Conservation (phyloP, 2,888 invertebrate species). For the Pocota personata region DNA sequence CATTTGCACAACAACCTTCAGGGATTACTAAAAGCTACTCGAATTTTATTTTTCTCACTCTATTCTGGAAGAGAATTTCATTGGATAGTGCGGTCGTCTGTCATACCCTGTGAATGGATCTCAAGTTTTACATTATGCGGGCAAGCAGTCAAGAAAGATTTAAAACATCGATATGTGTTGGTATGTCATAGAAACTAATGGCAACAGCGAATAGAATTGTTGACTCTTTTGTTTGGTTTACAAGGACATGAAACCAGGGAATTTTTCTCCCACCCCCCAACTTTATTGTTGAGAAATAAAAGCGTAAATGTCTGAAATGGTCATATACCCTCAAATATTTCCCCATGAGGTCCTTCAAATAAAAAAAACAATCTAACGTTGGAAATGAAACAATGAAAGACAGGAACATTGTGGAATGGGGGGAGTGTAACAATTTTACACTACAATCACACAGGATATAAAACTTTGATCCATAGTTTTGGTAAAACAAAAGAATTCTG, state of each 20-base stretch:
- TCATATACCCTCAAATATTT: neutral
- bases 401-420: neutral
- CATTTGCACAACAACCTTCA: conserved; percentile 16
- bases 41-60: neutral
- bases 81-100: neutral
- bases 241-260: neutral
- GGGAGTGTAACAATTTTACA: conserved; percentile 7
- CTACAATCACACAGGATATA: conserved; percentile 1
- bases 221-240: conserved; percentile 26
- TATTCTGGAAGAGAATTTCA: neutral
- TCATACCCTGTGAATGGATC: conserved; percentile 12
- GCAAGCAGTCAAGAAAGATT: neutral
- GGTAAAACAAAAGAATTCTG: conserved; percentile 1
- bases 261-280: neutral
- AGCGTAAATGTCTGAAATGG: neutral
- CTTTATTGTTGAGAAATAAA: neutral
- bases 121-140: neutral
- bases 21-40: conserved; percentile 22
- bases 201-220: neutral
- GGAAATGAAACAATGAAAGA: neutral
- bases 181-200: conserved; percentile 12
- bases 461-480: conserved; percentile 38
- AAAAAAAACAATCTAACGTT: conserved; percentile 1
- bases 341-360: neutral
- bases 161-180: conserved; percentile 13